Evolutionary conservation across 2,888 invertebrate genomes (phyloP), one percentile per base, ranked within the genome.

Genomic region (Noctuana brunneofusca): DNA sequence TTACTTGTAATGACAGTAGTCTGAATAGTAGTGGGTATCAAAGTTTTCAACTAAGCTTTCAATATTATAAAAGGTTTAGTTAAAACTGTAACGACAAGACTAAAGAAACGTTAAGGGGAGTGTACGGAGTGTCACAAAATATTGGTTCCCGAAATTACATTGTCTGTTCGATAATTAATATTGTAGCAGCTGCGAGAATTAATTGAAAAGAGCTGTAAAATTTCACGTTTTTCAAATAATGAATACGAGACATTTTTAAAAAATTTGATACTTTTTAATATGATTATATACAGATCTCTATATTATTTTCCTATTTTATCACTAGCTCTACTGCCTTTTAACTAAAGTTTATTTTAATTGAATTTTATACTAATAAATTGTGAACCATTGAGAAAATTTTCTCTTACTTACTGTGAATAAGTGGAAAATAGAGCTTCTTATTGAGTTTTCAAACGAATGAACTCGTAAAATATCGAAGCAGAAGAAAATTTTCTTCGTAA

Each of bases 141-240:
- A 38, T 38, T 38, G 38, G 5, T n/a, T 4, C 32, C 9, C n/a
- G n/a, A 53, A 35, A 53, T 35, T 35, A 35, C 35, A 35, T 20
- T 30, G 30, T 22, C n/a, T 11, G 20, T n/a, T 53, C 4, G 3
- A 35, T 18, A 53, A 53, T 53, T 35, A 53, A 53, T 52, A 35
- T 35, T 35, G 53, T 53, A 32, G 35, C 53, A 53, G 53, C 53
- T 53, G 53, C 22, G 35, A 35, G 18, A 53, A 35, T 11, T 20
- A 20, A 53, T 22, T 53, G 22, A 53, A 53, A 27, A 22, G 20
- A 18, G 30, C 50, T 16, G 11, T 52, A 32, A 43, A 43, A 43
- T 18, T 43, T 3, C 43, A 18, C 43, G 6, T 43, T 43, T 43
- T 18, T 18, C 3, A 43, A 38, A 38, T n/a, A n/a, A 38, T 38